A percentile compares a stretch with the other conserved stretches of the same genome.
Conservation (phyloP, 2,113 vertebrate species). For the Ceratotherium simum region DNA sequence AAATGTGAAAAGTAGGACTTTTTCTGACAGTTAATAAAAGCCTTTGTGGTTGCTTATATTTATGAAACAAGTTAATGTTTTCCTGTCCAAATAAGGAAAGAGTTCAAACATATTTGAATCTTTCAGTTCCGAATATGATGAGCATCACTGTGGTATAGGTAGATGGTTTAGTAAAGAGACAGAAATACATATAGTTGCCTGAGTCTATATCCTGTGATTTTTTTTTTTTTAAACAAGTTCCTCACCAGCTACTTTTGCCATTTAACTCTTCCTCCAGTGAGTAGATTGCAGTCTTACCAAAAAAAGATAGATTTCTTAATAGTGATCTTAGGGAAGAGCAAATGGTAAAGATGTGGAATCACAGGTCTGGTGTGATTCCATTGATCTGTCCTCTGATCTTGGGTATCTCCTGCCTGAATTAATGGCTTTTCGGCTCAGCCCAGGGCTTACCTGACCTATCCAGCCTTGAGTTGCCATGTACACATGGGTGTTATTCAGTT, state of each 20-base stretch:
- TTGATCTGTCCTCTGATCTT: neutral
- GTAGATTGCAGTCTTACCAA: neutral
- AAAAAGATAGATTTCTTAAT: neutral
- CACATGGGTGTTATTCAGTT: neutral
- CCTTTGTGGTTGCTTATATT: neutral
- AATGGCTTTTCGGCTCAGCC: neutral
- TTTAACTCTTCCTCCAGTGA: neutral
- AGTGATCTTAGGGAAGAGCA: neutral
- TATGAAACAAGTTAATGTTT: conserved; percentile 1
- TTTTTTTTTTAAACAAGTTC: conserved; percentile 28
- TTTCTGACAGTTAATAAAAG: conserved; percentile 16
- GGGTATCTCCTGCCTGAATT: neutral
- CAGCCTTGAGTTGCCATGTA: neutral
- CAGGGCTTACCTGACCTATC: neutral
- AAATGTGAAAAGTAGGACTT: neutral
- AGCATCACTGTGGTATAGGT: neutral
- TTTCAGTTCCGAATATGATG: neutral
- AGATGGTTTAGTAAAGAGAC: neutral
- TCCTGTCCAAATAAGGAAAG: neutral
- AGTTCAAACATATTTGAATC: neutral
- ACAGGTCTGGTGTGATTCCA: neutral
- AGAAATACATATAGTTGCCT: neutral
- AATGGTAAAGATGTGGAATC: neutral
- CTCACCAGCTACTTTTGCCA: neutral
- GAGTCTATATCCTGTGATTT: neutral